Base-by-base conservation (phyloP, 2,888 invertebrate species). In the Caenorhabditis sp. region DNA sequence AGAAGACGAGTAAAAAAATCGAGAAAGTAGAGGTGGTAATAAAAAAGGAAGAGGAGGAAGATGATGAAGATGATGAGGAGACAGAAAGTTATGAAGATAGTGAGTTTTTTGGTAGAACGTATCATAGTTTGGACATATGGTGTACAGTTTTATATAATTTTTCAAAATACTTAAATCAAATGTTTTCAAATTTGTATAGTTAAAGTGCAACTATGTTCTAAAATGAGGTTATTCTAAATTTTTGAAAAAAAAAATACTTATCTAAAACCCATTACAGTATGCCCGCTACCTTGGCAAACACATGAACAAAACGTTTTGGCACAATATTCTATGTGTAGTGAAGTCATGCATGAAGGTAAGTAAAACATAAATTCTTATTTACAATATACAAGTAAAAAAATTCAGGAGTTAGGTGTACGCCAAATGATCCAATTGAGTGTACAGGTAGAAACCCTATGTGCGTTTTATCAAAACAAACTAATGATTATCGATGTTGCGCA, bases 211-310 rank as follows among this genome's bases (percentile, higher is more conserved):
- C n/a, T n/a, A n/a, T n/a, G n/a, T n/a, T n/a, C n/a, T n/a, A n/a
- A n/a, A n/a, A n/a, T n/a, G n/a, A n/a, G n/a, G n/a, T n/a, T n/a
- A n/a, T n/a, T n/a, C n/a, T n/a, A n/a, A n/a, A n/a, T n/a, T n/a
- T n/a, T n/a, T n/a, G n/a, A n/a, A n/a, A n/a, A n/a, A n/a, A n/a
- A n/a, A n/a, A n/a, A n/a, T n/a, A n/a, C n/a, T n/a, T n/a, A n/a
- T n/a, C n/a, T n/a, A n/a, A n/a, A n/a, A n/a, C n/a, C n/a, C n/a
- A 36, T 68, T 80, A 43, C 65, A 83, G 83, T 83, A 12, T 83
- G 83, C 57, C 81, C 82, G 0, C 81, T 79, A 20, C 83, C 81
- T 1, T 83, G 83, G 83, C 83, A 83, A 64, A 81, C 81, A n/a
- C 83, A 82, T 60, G 82, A 82, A 52, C 78, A 82, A 62, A 83